Evolutionary conservation across 1,140 invertebrate species (phyloP).

Genomic region (Frieseomelitta varia): DNA sequence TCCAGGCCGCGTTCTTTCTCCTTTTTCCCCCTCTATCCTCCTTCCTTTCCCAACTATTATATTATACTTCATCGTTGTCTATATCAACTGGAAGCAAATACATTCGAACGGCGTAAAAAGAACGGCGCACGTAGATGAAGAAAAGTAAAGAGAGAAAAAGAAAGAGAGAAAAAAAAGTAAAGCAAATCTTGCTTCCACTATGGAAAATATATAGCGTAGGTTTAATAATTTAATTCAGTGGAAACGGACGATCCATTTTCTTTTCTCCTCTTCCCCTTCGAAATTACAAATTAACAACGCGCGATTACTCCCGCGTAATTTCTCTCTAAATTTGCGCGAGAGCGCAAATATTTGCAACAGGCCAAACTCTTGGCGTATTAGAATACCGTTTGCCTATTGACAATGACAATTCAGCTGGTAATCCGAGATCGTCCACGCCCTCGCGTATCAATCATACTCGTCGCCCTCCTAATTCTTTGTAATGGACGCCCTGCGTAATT

Average conservation of each 20-base stretch:
- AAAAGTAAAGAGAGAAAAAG: too few species aligned
- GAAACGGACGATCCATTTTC: not conserved
- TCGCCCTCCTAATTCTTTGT: constrained; percentile 39
- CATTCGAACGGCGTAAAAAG: constrained; percentile 20
- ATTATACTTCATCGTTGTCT: constrained; percentile 14
- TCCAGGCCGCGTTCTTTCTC: constrained; percentile 51
- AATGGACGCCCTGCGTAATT: constrained; percentile 39
- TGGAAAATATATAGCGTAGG: not conserved
- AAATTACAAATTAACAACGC: too few species aligned
- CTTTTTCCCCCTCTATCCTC: not conserved
- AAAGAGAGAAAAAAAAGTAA: not conserved
- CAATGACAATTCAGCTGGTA: constrained; percentile 45
- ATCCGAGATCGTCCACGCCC: constrained; percentile 39
- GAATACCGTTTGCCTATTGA: not conserved
- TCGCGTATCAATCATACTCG: constrained; percentile 53
- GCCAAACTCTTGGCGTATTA: not conserved
- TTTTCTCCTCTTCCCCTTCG: not conserved
- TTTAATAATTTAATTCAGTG: not conserved
- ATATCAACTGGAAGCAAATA: constrained; percentile 12
- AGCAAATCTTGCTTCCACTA: not conserved
- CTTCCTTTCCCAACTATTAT: not conserved
- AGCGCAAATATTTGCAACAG: constrained; percentile 32
- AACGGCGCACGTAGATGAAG: not conserved
- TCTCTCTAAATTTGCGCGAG: not conserved
- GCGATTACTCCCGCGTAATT: too few species aligned